A percentile compares a stretch with the other conserved stretches of the same genome.
Evolutionary conservation across 2,888 invertebrate genomes (phyloP).

Genomic region (Coremacera marginata): DNA sequence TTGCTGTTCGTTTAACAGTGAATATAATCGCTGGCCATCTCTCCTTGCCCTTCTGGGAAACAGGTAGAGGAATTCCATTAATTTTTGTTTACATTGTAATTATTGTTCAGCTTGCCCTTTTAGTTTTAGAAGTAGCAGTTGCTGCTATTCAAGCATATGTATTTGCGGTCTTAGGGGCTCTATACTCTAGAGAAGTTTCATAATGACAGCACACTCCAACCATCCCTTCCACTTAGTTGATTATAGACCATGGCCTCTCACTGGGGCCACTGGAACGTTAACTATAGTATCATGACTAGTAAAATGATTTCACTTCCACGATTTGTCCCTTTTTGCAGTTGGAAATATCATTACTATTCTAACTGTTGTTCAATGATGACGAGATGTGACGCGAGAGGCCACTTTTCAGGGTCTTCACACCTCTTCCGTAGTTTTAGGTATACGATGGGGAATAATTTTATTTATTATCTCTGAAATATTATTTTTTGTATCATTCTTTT

Average conservation of each 20-base stretch:
- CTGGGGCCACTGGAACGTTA: conserved; percentile 74
- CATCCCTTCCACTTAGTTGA: conserved; percentile 78
- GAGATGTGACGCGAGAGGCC: conserved; percentile 77
- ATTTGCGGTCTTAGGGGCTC: too few relatives aligned
- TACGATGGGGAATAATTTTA: conserved; percentile 80
- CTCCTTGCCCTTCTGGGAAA: too few relatives aligned
- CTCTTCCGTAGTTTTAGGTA: conserved; percentile 71
- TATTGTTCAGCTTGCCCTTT: too few relatives aligned
- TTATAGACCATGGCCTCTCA: conserved; percentile 76
- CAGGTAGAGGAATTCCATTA: too few relatives aligned
- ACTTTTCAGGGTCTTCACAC: conserved; percentile 78
- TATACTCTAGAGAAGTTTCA: conserved; percentile 55
- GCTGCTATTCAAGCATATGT: too few relatives aligned
- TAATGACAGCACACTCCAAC: conserved; percentile 72
- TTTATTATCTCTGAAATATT: conserved; percentile 80
- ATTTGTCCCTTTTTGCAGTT: conserved; percentile 71
- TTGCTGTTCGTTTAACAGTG: too few relatives aligned
- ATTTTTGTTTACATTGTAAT: too few relatives aligned
- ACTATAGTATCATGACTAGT: conserved; percentile 72
- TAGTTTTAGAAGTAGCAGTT: too few relatives aligned
- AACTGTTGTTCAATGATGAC: conserved; percentile 76
- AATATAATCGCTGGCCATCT: too few relatives aligned
- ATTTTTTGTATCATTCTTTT: conserved; percentile 74
- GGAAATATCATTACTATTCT: conserved; percentile 60
- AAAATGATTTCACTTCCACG: conserved; percentile 75